Percentiles rank a stretch among this genome's conserved stretches.
Evolutionary conservation across 2,797 vertebrate genomes (phyloP).

Genomic region (Melanitta fusca): DNA sequence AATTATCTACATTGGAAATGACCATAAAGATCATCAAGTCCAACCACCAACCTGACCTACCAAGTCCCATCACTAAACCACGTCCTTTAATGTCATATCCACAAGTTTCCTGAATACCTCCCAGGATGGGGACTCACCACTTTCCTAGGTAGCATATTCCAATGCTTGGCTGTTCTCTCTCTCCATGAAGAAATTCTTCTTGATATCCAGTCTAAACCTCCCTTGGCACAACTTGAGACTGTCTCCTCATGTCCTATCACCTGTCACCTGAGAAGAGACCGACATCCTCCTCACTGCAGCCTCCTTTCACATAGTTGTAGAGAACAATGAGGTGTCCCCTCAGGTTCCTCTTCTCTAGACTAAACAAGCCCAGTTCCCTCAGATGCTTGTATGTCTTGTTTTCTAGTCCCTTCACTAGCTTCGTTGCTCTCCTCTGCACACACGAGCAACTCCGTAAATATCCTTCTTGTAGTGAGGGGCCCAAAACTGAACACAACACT

Average conservation of each 20-base stretch:
- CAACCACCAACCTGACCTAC: too few species aligned
- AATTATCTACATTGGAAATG: background rate
- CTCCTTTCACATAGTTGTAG: too few species aligned
- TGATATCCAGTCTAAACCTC: background rate
- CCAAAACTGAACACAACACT: background rate
- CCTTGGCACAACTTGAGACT: background rate
- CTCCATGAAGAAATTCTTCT: background rate
- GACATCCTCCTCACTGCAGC: too few species aligned
- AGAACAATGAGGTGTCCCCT: too few species aligned
- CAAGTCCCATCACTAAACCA: background rate
- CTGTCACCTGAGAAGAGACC: too few species aligned
- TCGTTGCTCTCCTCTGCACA: background rate
- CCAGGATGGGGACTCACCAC: background rate
- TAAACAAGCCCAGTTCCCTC: background rate
- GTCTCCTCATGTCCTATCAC: too few species aligned
- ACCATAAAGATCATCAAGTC: background rate
- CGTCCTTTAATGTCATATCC: background rate
- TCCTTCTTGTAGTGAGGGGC: background rate
- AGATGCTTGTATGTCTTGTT: background rate
- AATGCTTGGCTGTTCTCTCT: background rate
- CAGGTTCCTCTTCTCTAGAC: too few species aligned
- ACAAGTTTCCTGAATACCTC: background rate
- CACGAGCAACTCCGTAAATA: background rate
- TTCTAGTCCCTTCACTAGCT: background rate
- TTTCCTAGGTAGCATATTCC: background rate